Percentiles rank a stretch among this genome's conserved stretches.
Conservation (phyloP, 2,888 invertebrate genomes). For the Noctua fimbriata region DNA sequence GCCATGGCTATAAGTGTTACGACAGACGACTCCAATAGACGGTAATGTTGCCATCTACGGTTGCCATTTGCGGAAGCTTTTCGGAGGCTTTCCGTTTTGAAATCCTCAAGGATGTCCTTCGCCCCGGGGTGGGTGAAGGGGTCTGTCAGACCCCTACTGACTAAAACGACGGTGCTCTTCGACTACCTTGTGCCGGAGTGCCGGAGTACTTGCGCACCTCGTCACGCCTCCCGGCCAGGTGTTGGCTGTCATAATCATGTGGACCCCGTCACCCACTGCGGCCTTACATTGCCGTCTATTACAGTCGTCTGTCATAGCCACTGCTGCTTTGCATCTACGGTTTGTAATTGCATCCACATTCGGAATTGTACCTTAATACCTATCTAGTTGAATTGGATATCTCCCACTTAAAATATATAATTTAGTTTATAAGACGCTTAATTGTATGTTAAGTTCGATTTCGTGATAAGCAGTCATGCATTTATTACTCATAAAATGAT, state of each 20-base stretch:
- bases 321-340: background rate
- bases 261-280: background rate
- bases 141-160: background rate
- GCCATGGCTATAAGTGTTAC: background rate
- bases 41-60: background rate
- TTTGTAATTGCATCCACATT: background rate
- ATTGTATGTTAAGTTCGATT: constrained; percentile 11
- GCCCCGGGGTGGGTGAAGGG: background rate
- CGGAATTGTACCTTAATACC: background rate
- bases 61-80: too few relatives aligned
- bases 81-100: background rate
- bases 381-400: background rate
- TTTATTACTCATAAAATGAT: constrained; percentile 60
- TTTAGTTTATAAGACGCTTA: constrained; percentile 26
- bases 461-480: constrained; percentile 60
- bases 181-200: background rate
- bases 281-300: background rate
- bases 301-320: too few relatives aligned
- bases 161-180: background rate
- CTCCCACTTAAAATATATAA: background rate
- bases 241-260: background rate
- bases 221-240: background rate
- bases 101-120: background rate
- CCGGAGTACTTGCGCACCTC: background rate
- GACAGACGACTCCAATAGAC: background rate